These are phyloP conservation scores for Lepus oiostolus DNA, from an alignment of 2,797 vertebrate species.

Conservation along the genomic window DNA sequence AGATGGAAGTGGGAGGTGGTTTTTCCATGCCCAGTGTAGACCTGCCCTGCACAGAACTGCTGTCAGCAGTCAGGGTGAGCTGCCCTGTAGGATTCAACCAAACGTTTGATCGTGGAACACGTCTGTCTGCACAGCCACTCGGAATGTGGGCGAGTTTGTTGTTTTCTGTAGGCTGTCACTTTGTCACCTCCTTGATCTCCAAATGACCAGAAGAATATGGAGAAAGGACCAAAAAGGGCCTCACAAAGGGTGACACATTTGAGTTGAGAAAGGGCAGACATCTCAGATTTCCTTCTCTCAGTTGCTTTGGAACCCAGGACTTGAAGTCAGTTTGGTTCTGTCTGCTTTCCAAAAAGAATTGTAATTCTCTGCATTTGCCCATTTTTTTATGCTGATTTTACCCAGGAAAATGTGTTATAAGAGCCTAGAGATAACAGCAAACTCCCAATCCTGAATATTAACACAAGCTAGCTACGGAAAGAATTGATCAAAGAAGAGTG, in stretches of 20 bases:
- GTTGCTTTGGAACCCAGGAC: slow-evolving; percentile 34
- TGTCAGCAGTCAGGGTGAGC: neutral
- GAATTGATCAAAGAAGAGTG: neutral
- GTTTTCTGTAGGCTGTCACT: neutral
- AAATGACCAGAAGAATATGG: neutral
- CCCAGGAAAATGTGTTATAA: neutral
- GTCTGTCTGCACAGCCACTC: neutral
- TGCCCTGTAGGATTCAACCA: neutral
- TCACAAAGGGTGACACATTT: neutral
- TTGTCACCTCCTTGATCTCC: neutral
- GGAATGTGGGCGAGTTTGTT: neutral
- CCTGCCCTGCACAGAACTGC: neutral
- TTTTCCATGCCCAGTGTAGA: neutral
- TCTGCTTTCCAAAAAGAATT: neutral
- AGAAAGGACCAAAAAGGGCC: neutral
- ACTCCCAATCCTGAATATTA: neutral
- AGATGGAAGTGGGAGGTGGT: neutral
- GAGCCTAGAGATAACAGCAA: neutral
- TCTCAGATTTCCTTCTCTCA: neutral
- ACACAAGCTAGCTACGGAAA: slow-evolving; percentile 1
- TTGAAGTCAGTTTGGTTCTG: neutral
- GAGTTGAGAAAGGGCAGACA: neutral
- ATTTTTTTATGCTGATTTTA: slow-evolving; percentile 15
- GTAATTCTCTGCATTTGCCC: neutral
- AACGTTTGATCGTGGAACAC: neutral